These are phyloP conservation scores for Agonopterix heracliana DNA, from an alignment of 2,888 invertebrate species.

Conservation along the genomic window DNA sequence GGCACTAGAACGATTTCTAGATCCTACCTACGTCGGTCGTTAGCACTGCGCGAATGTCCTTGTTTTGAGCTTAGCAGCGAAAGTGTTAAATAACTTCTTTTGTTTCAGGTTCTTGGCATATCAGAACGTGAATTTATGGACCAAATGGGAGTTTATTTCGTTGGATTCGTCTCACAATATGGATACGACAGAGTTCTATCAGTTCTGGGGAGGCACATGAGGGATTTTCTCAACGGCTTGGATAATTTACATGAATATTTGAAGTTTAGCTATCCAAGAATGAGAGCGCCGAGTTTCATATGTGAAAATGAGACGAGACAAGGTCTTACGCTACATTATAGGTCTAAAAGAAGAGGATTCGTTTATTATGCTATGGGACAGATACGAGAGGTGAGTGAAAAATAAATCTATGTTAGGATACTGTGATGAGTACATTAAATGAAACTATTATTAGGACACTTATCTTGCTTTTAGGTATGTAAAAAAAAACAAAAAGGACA, in stretches of 20 bases:
- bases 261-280: slow-evolving; percentile 94
- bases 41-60: no score
- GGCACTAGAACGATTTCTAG: no score
- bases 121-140: slow-evolving; percentile 94
- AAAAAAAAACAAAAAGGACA: not conserved
- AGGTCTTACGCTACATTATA: slow-evolving; percentile 94
- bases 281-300: slow-evolving; percentile 96
- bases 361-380: slow-evolving; percentile 98
- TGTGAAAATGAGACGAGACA: slow-evolving; percentile 96
- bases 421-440: no score
- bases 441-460: no score
- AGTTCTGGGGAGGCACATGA: slow-evolving; percentile 93
- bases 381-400: slow-evolving; percentile 83
- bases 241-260: slow-evolving; percentile 98
- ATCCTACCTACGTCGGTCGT: no score
- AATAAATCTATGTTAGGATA: no score
- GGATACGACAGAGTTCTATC: slow-evolving; percentile 95
- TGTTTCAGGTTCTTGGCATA: slow-evolving; percentile 86
- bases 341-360: slow-evolving; percentile 94
- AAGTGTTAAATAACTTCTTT: slow-evolving; percentile 4
- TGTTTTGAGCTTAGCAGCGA: no score
- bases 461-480: no score
- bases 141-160: slow-evolving; percentile 95
- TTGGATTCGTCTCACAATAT: slow-evolving; percentile 94
- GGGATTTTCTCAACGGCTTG: slow-evolving; percentile 96